Percentiles rank a stretch among this genome's conserved stretches.
phyloP scores from a whole-genome alignment of 2,888 invertebrate genomes.

The Anoplius nigerrimus region DNA sequence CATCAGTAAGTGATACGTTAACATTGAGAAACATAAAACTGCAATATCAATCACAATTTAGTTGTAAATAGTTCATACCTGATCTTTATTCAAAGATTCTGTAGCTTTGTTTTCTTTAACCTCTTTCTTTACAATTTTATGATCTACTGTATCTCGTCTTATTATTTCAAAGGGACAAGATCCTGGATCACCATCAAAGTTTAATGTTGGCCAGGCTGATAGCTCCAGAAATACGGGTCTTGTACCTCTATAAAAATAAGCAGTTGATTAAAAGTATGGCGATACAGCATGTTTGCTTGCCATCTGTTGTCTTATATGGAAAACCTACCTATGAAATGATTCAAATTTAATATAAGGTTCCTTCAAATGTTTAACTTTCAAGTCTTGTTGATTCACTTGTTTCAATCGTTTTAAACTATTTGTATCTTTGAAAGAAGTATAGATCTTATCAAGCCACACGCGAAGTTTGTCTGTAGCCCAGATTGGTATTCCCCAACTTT shows the following conservation, averaged over 20 bases:
- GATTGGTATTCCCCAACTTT: constrained; percentile 76
- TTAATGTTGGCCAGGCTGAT: constrained; percentile 80
- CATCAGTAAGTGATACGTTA: background rate
- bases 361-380: constrained; percentile 80
- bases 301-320: background rate
- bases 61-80: constrained; percentile 52
- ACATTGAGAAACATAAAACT: background rate
- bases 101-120: constrained; percentile 66
- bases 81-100: constrained; percentile 58
- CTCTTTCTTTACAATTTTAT: constrained; percentile 53
- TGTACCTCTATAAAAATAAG: constrained; percentile 74
- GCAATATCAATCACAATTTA: too few relatives aligned
- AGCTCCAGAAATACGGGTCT: constrained; percentile 81
- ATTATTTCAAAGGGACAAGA: constrained; percentile 72
- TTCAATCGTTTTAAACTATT: constrained; percentile 49
- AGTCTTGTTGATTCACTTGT: constrained; percentile 52
- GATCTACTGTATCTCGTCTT: constrained; percentile 58
- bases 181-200: constrained; percentile 73
- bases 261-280: background rate
- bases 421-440: constrained; percentile 76
- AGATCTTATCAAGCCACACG: constrained; percentile 81
- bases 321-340: constrained; percentile 79
- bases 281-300: too few relatives aligned
- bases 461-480: constrained; percentile 77
- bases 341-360: constrained; percentile 86